Conservation (phyloP, 1,140 invertebrate genomes). For the Bactericera cockerelli region DNA sequence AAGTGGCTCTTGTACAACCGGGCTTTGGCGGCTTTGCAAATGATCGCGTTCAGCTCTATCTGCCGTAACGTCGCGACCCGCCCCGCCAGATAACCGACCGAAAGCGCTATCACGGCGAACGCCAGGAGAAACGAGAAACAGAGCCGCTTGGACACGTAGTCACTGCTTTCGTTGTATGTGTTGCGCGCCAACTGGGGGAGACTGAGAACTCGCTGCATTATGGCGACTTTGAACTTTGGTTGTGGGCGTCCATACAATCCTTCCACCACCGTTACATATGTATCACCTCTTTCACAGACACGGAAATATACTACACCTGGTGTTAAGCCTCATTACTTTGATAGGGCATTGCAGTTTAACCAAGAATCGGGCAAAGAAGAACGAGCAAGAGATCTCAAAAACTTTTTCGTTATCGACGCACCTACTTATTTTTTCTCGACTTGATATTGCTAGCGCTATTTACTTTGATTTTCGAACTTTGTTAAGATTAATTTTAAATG, state of each 20-base stretch:
- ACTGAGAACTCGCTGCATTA: background rate
- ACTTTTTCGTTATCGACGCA: too few relatives aligned
- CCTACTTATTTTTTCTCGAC: too few relatives aligned
- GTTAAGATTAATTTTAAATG: too few relatives aligned
- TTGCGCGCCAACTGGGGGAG: background rate
- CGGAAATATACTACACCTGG: too few relatives aligned
- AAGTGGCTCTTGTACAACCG: background rate
- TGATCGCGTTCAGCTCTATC: conserved; percentile 1
- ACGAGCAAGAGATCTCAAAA: too few relatives aligned
- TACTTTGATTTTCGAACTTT: too few relatives aligned
- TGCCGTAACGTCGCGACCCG: background rate
- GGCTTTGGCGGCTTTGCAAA: background rate
- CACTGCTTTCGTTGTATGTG: conserved; percentile 6
- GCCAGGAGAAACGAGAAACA: conserved; percentile 7
- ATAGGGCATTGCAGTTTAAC: too few relatives aligned
- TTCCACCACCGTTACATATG: background rate
- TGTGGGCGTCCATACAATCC: background rate
- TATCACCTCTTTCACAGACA: too few relatives aligned
- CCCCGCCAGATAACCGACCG: background rate
- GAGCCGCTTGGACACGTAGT: background rate
- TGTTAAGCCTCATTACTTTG: too few relatives aligned
- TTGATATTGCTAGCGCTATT: too few relatives aligned
- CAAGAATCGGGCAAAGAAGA: too few relatives aligned
- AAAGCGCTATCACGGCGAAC: background rate
- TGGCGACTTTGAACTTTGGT: background rate